These are phyloP conservation scores for Clivina fossor DNA, from an alignment of 2,888 invertebrate genomes.

Conservation along the genomic window DNA sequence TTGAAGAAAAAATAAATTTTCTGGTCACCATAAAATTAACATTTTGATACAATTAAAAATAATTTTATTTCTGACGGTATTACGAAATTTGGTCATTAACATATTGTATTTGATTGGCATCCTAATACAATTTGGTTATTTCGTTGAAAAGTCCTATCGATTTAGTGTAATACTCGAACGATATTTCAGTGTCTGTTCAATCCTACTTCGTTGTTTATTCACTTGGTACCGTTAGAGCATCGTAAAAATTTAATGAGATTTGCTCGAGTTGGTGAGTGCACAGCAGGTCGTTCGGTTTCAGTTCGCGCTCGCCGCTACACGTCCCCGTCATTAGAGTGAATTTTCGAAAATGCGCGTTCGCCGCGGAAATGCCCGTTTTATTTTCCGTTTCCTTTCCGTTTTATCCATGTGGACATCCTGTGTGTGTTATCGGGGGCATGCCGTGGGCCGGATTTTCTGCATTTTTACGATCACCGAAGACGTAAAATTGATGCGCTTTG, in stretches of 20 bases:
- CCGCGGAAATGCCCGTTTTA: constrained; percentile 8
- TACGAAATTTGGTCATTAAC: too few species aligned
- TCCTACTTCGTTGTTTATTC: not conserved
- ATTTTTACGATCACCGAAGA: constrained; percentile 5
- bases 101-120: not conserved
- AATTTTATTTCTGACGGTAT: too few species aligned
- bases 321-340: constrained; percentile 5
- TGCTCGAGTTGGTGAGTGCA: not conserved
- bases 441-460: constrained; percentile 6
- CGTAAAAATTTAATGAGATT: constrained; percentile 10
- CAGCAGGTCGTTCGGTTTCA: not conserved
- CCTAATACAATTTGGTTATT: too few species aligned
- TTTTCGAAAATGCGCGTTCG: constrained; percentile 1
- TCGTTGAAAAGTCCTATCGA: too few species aligned
- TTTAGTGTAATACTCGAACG: too few species aligned
- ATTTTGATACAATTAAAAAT: too few species aligned
- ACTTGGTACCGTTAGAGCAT: not conserved
- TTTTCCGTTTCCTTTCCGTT: constrained; percentile 12
- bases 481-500: constrained; percentile 13
- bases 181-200: too few species aligned
- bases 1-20: too few species aligned
- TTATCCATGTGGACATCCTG: constrained; percentile 2
- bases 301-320: not conserved
- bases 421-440: constrained; percentile 2
- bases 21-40: too few species aligned